These are phyloP conservation scores for Pungitius pungitius DNA, from an alignment of 2,113 vertebrate species.

Conservation along the genomic window DNA sequence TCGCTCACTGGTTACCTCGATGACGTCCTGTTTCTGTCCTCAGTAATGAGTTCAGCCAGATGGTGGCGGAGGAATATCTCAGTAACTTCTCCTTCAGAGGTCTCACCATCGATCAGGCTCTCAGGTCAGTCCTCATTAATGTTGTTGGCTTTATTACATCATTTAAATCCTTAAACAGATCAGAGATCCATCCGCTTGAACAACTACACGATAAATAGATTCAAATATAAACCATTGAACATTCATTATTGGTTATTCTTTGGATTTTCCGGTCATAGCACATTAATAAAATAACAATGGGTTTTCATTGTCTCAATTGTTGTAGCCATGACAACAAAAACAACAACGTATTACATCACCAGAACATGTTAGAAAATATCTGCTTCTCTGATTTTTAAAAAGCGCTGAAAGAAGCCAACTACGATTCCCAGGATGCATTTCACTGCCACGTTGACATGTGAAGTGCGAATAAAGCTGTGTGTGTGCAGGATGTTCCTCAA, in stretches of 20 bases:
- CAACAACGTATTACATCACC: no score
- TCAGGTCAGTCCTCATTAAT: slow-evolving; percentile 82
- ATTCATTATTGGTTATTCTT: no score
- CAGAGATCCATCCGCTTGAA: no score
- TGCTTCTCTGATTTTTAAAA: background rate
- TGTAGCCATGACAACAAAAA: no score
- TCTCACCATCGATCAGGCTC: slow-evolving; percentile 92
- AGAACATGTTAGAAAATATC: background rate
- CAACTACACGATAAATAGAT: no score
- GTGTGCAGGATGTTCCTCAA: slow-evolving; percentile 87
- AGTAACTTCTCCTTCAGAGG: slow-evolving; percentile 91
- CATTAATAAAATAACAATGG: no score
- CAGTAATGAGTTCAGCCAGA: slow-evolving; percentile 96
- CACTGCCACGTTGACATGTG: background rate
- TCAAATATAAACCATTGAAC: no score
- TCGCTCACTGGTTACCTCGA: no score
- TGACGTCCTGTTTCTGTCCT: slow-evolving; percentile 26
- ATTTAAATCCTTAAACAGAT: no score
- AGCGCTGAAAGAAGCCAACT: background rate
- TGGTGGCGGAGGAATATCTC: slow-evolving; percentile 95
- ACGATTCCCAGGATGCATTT: background rate
- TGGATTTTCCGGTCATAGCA: no score
- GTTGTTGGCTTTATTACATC: no score
- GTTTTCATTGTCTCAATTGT: no score
- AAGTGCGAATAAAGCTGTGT: background rate